Evolutionary conservation across 2,113 vertebrate genomes (phyloP).

Genomic region (Mustela lutreola): DNA sequence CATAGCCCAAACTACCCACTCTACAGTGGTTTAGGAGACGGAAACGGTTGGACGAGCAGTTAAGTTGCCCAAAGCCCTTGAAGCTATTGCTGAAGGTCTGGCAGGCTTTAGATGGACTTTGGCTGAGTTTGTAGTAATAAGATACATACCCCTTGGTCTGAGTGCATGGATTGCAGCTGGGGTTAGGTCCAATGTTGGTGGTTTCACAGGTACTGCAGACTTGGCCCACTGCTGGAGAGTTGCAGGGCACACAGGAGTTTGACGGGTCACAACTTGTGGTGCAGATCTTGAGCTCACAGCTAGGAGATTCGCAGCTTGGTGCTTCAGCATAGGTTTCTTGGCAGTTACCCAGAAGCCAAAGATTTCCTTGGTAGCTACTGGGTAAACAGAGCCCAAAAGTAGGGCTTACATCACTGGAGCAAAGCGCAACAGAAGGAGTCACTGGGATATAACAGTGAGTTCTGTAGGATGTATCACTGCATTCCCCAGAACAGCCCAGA

Average conservation of each 20-base stretch:
- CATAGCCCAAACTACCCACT: background rate
- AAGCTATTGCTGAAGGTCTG: background rate
- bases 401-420: slow-evolving; percentile 18
- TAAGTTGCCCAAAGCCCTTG: background rate
- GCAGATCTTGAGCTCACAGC: slow-evolving; percentile 20
- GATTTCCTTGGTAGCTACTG: slow-evolving; percentile 70
- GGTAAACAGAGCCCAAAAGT: slow-evolving; percentile 55
- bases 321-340: background rate
- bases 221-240: background rate
- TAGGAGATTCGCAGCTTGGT: background rate
- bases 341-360: slow-evolving; percentile 73
- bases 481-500: background rate
- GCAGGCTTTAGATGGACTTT: background rate
- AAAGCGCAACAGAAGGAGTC: background rate
- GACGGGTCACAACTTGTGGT: background rate
- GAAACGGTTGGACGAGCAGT: background rate
- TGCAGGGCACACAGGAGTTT: background rate
- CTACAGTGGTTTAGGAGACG: background rate
- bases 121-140: background rate
- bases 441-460: slow-evolving; percentile 53
- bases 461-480: background rate
- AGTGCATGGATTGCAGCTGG: background rate
- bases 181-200: background rate
- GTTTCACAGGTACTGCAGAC: background rate
- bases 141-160: slow-evolving; percentile 59